Evolutionary conservation across 2,888 invertebrate genomes (phyloP).

Genomic region (Machimus atricapillus): DNA sequence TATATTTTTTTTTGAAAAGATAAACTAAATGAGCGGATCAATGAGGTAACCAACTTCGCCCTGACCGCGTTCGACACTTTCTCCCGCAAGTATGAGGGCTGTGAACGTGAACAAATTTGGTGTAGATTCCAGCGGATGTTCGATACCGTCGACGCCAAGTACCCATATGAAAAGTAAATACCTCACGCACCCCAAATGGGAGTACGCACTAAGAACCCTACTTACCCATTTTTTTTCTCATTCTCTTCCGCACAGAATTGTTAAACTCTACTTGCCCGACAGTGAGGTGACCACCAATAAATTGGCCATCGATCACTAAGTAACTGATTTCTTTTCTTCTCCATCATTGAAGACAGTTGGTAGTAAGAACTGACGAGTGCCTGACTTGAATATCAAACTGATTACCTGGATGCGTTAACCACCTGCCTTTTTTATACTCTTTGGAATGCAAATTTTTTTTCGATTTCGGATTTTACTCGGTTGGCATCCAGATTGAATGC

Average conservation of each 20-base stretch:
- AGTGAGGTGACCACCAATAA: constrained; percentile 21
- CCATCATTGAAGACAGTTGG: neutral
- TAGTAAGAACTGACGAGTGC: neutral
- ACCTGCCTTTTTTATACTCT: neutral
- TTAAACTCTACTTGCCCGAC: constrained; percentile 39
- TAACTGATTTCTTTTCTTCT: neutral
- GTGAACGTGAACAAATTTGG: constrained; percentile 47
- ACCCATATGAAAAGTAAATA: constrained; percentile 47
- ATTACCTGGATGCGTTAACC: neutral
- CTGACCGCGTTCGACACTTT: constrained; percentile 56
- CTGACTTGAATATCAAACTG: neutral
- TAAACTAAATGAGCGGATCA: constrained; percentile 60
- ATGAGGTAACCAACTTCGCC: constrained; percentile 64
- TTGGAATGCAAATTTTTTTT: neutral
- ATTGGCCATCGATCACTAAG: neutral
- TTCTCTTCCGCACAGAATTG: constrained; percentile 27
- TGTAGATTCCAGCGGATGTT: constrained; percentile 45
- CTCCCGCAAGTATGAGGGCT: constrained; percentile 46
- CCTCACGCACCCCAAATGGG: neutral
- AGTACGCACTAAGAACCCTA: neutral
- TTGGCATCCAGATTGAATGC: neutral
- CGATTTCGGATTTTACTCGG: neutral
- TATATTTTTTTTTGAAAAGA: constrained; percentile 48
- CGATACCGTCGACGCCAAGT: constrained; percentile 45
- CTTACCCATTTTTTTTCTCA: neutral